Evolutionary conservation across 2,888 invertebrate genomes (phyloP), one percentile per base, ranked within the genome.

Genomic region (Cheilosia grossa): DNA sequence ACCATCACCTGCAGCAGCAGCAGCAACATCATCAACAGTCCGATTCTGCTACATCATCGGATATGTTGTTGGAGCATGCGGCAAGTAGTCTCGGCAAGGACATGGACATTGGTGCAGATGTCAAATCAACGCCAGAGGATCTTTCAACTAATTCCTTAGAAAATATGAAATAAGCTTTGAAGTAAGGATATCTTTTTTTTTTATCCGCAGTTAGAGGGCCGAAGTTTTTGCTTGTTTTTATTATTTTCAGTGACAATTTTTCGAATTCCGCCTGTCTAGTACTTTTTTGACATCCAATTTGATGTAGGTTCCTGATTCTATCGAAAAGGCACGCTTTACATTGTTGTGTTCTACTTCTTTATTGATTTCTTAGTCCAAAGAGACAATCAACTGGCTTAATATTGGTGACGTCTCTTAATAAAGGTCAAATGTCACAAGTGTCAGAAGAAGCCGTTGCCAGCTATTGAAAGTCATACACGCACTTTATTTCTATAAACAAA

Each of bases 71-170:
- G 6, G 82, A 79, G 7, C 82, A 79, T 44, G 49, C 61, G 30
- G n/a, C 67, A 49, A 56, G 54, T 27, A 53, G 33, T 27, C 33
- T 70, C 4, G 30, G n/a, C 37, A 82, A 82, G 40, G 82, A 80
- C 3, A 67, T 69, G 30, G 74, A 78, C n/a, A 30, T n/a, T 13
- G 47, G 59, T 47, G 37, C 44, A 30, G 78, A 78, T 9, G 24
- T 73, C n/a, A 82, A 83, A 24, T 54, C 69, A n/a, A 74, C 79
- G 6, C 82, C 82, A 9, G 82, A 83, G 63, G 82, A 83, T 53
- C 63, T 83, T 10, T 83, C 82, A 15, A 83, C 79, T 30, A 79
- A 53, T 53, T 79, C 79, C 9, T 53, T 79, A 19, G 82, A 83
- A 10, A 73, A 66, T 49, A 72, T 79, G 56, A 82, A 82, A 72